Conservation (phyloP, 2,113 vertebrate species). For the Seriola rivoliana region DNA sequence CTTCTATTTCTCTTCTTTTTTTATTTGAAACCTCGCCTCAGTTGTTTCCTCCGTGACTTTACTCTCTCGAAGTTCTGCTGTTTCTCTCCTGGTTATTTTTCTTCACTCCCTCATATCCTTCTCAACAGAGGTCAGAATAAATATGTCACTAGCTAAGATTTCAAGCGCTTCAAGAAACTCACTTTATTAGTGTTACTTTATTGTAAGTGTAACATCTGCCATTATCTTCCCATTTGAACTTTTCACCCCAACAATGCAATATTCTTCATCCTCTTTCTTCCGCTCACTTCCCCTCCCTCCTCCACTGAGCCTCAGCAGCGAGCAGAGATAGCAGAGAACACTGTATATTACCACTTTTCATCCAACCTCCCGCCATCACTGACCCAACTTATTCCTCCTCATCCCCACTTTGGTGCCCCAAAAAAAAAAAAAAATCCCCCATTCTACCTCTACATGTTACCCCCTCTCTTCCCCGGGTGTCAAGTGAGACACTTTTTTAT, state of each 20-base stretch:
- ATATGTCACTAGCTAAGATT: neutral
- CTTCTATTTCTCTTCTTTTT: constrained; percentile 20
- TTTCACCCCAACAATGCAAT: constrained; percentile 40
- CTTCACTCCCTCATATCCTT: neutral
- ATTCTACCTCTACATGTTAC: neutral
- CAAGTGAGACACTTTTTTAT: neutral
- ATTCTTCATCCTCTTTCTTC: constrained; percentile 39
- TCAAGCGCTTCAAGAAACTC: neutral
- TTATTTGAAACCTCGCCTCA: constrained; percentile 26
- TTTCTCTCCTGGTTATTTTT: constrained; percentile 11
- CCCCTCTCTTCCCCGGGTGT: neutral
- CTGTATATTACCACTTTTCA: constrained; percentile 25
- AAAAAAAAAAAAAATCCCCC: neutral
- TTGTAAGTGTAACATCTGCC: constrained; percentile 2
- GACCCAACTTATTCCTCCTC: constrained; percentile 34
- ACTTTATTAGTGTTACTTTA: too few species aligned
- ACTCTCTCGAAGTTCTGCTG: neutral
- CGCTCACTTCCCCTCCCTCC: neutral
- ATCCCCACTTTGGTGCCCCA: neutral
- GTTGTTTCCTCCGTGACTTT: constrained; percentile 24
- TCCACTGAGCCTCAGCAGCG: constrained; percentile 8
- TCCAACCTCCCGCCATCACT: constrained; percentile 8
- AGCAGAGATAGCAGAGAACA: constrained; percentile 13
- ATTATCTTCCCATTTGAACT: constrained; percentile 34
- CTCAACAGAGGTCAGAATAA: neutral